Conservation (phyloP, 2,888 invertebrate species). For the Callyntrura sp. region DNA sequence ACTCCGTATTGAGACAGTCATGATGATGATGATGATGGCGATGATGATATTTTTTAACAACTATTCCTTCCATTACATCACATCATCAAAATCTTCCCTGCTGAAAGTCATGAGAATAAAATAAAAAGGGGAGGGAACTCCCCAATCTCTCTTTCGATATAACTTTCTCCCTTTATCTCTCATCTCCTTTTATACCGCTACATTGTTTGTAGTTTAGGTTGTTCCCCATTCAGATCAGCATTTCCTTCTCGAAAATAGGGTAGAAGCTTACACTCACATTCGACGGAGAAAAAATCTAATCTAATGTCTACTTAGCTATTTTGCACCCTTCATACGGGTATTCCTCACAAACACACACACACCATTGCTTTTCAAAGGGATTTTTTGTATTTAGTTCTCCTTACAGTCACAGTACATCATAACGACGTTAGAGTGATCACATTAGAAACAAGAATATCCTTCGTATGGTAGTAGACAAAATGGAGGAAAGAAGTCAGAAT, state of each 20-base stretch:
- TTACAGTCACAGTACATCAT: constrained; percentile 39
- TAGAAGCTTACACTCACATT: constrained; percentile 9
- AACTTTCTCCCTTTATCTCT: neutral
- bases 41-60: constrained; percentile 68
- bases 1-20: constrained; percentile 7
- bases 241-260: constrained; percentile 4
- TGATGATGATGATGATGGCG: constrained; percentile 35
- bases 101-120: constrained; percentile 73
- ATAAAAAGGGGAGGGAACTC: constrained; percentile 13
- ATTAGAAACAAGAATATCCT: constrained; percentile 21
- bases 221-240: neutral
- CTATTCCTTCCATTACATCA: constrained; percentile 76
- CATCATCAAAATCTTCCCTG: constrained; percentile 71
- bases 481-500: neutral
- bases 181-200: neutral
- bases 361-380: constrained; percentile 35
- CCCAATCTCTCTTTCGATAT: constrained; percentile 34
- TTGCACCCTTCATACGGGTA: constrained; percentile 57
- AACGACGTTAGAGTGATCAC: constrained; percentile 37
- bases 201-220: neutral
- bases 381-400: constrained; percentile 57
- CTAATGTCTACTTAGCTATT: constrained; percentile 70
- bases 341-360: too few relatives aligned
- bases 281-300: constrained; percentile 65
- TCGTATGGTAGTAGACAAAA: neutral